A percentile compares a stretch with the other conserved stretches of the same genome.
Conservation (phyloP, 2,888 invertebrate genomes). For the Timema podura region DNA sequence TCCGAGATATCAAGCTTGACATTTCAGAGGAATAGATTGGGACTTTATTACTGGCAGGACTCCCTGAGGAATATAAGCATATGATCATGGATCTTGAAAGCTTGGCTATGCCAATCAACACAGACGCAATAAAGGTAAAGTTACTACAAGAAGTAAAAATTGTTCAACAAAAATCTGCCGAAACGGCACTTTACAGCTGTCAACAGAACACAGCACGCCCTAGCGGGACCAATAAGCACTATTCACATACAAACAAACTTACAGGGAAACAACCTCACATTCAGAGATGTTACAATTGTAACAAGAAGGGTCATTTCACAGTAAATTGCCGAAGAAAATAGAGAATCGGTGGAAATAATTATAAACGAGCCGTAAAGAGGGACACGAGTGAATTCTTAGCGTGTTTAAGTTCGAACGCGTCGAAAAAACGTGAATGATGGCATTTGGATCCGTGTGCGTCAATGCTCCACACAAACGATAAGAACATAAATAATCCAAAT, state of each 20-base stretch:
- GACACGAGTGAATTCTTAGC: not conserved
- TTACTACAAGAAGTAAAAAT: not conserved
- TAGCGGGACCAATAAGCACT: not conserved
- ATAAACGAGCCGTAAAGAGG: not conserved
- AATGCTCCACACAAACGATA: not conserved
- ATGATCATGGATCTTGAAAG: not conserved
- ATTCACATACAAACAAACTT: not conserved
- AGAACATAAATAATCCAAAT: not conserved
- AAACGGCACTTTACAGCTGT: not conserved
- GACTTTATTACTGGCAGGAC: no score
- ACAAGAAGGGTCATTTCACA: constrained; percentile 1
- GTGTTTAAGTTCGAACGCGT: not conserved
- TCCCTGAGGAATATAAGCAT: constrained; percentile 3
- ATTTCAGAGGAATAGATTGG: no score
- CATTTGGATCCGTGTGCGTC: not conserved
- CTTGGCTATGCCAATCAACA: not conserved
- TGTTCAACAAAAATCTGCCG: no score
- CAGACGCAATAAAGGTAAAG: not conserved
- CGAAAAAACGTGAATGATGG: not conserved
- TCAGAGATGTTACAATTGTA: not conserved
- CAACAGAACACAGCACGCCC: not conserved
- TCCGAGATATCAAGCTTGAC: no score
- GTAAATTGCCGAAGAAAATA: not conserved
- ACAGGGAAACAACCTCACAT: not conserved
- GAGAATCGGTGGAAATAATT: not conserved